Evolutionary conservation across 1,140 invertebrate species (phyloP), one percentile per base, ranked within the genome.

Genomic region (Lepidurus arcticus): DNA sequence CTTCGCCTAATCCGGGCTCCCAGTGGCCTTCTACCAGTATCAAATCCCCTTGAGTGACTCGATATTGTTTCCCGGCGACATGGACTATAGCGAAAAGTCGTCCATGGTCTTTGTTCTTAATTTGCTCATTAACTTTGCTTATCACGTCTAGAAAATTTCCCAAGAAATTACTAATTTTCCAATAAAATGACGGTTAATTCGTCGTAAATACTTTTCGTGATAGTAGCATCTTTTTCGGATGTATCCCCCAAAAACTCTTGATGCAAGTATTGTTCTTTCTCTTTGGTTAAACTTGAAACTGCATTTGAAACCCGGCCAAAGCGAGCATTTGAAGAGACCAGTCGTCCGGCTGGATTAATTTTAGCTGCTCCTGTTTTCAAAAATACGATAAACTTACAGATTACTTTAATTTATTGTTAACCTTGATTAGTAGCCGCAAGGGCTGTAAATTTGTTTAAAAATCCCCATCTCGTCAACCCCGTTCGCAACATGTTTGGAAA

Each of bases 41-140:
- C 1, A 97, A 85, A 86, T 98, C 96, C 74, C 92, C 94, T 65
- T 91, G 87, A 4, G 94, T 97, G 0, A 98, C 86, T 87, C 95
- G 94, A 83, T 91, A 93, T 83, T 97, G 95, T 84, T 92, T 93
- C 4, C 94, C 94, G 80, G 89, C 86, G 10, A 97, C 79, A 81
- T 95, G 90, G 6, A 97, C 88, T 7, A 97, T 88, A 9, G 95
- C 95, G 88, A 97, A 98, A 73, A 95, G 86, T 74, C 95, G 86
- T 7, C 94, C 93, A 65, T 88, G 86, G 79, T 86, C 84, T 1
- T 86, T 80, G 10, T 85, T 85, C 16, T 82, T 80, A 42, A 92
- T 83, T 83, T 90, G 87, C 42, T 85, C 80, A 80, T 92, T 91
- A 8, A 92, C 86, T 81, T 88, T 87, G 2, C 85, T 82, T 75